These are phyloP conservation scores for Strix occidentalis DNA, from an alignment of 2,797 vertebrate genomes.

Conservation along the genomic window DNA sequence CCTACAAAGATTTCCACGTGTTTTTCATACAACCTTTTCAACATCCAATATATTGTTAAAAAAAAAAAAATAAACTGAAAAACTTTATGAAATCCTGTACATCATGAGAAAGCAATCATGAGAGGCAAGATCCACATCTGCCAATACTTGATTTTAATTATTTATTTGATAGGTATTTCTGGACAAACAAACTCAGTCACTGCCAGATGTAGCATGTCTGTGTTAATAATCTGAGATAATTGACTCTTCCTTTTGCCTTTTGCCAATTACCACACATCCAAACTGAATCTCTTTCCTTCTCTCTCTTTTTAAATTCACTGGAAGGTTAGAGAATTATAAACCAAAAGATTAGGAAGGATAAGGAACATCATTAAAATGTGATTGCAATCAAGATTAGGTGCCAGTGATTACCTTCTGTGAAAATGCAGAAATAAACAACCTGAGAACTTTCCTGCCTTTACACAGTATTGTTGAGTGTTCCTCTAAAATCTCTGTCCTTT, in stretches of 20 bases:
- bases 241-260: constrained; percentile 64
- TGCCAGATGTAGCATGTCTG: constrained; percentile 65
- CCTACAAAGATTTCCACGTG: constrained; percentile 4
- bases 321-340: constrained; percentile 37
- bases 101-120: constrained; percentile 22
- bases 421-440: constrained; percentile 4
- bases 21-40: constrained; percentile 11
- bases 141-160: constrained; percentile 66
- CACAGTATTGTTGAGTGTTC: background rate
- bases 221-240: constrained; percentile 74
- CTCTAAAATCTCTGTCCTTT: constrained; percentile 19
- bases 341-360: constrained; percentile 35
- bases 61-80: constrained; percentile 28
- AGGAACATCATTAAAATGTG: constrained; percentile 40
- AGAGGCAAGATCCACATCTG: constrained; percentile 53
- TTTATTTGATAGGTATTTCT: constrained; percentile 71
- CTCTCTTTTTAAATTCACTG: background rate
- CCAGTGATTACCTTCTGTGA: background rate
- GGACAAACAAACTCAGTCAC: constrained; percentile 66
- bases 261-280: constrained; percentile 60
- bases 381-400: constrained; percentile 28
- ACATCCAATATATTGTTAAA: background rate
- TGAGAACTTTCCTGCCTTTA: constrained; percentile 4
- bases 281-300: background rate
- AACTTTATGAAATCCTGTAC: constrained; percentile 1